Percentiles rank a stretch among this genome's conserved stretches.
phyloP scores from a whole-genome alignment of 1,140 invertebrate genomes.

The Tigriopus japonicus region DNA sequence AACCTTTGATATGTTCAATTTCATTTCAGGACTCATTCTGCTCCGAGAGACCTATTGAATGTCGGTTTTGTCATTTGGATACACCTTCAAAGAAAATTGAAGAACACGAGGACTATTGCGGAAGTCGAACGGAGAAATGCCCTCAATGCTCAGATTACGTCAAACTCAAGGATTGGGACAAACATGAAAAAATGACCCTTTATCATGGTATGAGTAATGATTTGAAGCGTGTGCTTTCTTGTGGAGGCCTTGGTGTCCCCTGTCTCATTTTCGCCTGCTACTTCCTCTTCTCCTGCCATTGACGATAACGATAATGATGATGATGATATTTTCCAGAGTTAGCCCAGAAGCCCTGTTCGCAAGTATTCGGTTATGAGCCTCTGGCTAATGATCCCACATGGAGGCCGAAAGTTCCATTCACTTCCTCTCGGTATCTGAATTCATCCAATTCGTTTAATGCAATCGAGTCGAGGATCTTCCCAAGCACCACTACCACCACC shows the following conservation, averaged over 20 bases:
- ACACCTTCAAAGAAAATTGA: constrained; percentile 33
- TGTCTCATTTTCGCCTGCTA: no score
- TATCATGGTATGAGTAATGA: background rate
- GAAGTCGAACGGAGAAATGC: constrained; percentile 41
- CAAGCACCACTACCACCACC: no score
- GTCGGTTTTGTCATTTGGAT: constrained; percentile 39
- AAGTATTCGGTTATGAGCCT: background rate
- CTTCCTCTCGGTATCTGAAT: no score
- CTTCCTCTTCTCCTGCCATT: no score
- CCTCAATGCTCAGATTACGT: constrained; percentile 38
- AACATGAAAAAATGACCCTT: background rate
- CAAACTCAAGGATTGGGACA: constrained; percentile 32
- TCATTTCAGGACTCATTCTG: constrained; percentile 21
- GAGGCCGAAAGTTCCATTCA: no score
- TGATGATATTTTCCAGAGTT: background rate
- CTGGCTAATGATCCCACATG: no score
- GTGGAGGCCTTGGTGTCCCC: background rate
- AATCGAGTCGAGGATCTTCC: no score
- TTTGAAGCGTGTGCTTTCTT: background rate
- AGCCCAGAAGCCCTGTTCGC: background rate
- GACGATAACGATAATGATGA: no score
- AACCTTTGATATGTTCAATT: background rate
- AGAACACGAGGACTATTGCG: constrained; percentile 41
- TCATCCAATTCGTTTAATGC: no score
- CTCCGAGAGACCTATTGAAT: constrained; percentile 24